phyloP scores from a whole-genome alignment of 2,888 invertebrate species.

The Synergus japonicus region DNA sequence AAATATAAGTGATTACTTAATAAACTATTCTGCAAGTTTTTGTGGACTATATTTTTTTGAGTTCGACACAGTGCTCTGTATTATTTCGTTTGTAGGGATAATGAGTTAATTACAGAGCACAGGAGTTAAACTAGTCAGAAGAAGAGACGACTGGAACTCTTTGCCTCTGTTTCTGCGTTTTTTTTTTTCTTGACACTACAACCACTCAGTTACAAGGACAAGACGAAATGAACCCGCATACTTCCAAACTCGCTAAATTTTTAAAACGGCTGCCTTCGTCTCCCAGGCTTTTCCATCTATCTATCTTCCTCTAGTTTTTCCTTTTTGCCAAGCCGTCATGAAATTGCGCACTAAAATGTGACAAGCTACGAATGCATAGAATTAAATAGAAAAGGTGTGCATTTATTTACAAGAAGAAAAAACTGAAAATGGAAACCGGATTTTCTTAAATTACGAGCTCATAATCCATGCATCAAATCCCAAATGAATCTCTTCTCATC shows the following conservation, averaged over 20 bases:
- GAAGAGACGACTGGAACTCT: not conserved
- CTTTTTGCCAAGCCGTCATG: slow-evolving; percentile 5
- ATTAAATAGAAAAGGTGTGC: not conserved
- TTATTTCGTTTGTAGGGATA: slow-evolving; percentile 1
- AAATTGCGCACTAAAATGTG: slow-evolving; percentile 17
- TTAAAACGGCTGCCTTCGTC: slow-evolving; percentile 28
- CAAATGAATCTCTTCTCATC: not conserved
- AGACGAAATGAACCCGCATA: slow-evolving; percentile 6
- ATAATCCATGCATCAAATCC: slow-evolving; percentile 15
- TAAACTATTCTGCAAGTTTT: not conserved
- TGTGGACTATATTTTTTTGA: not conserved
- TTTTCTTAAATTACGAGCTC: slow-evolving; percentile 17
- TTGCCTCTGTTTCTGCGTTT: not conserved
- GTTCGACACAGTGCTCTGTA: not conserved
- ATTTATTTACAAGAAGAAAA: not conserved
- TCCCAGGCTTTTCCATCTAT: not conserved
- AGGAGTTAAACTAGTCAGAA: not conserved
- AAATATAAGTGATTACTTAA: not conserved
- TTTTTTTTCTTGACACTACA: not conserved
- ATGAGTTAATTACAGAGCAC: slow-evolving; percentile 17
- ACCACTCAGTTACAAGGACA: not conserved
- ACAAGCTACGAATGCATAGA: not conserved
- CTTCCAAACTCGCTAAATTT: slow-evolving; percentile 22
- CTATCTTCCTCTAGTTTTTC: slow-evolving; percentile 10
- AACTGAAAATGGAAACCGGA: not conserved